Evolutionary conservation across 2,113 vertebrate species (phyloP), one percentile per base, ranked within the genome.

Genomic region (Actenoides lindsayi): DNA sequence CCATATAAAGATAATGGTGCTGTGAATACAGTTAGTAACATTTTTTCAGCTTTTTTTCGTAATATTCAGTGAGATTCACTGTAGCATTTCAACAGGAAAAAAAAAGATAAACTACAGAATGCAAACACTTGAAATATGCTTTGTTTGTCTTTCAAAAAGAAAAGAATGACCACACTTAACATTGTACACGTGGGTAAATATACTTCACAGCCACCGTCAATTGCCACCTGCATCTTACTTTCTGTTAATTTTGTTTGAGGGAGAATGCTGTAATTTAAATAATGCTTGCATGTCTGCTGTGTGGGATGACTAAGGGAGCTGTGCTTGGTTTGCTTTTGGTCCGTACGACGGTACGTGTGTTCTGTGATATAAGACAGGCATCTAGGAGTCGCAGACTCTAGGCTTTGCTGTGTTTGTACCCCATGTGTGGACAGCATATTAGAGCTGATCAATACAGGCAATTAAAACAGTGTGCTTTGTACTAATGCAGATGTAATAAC

Each of bases 401-500:
- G 67, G 80, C 81, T 93, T 93, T 70, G 80, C 86, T 77, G 62
- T 69, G 50, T 42, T 93, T 95, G 96, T 87, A 91, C 97, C 96
- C 95, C 94, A 89, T 90, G 35, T 41, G 44, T 81, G 95, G 92
- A 96, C 25, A 75, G 84, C 92, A 35, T 51, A 73, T 82, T 67
- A 80, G 87, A 97, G 84, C 89, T 67, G 93, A 96, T 73, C 91
- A 81, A 91, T 75, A 92, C 79, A 93, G 82, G 74, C 18, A 59
- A 88, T 93, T 94, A 94, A 97, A 96, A 91, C 59, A 67, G 90
- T 85, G 86, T 89, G 88, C 90, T 97, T 95, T 41, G 74, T 92
- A 89, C 63, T 95, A 88, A 93, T 94, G 93, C 53, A 35, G 89
- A 95, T 91, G 93, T 51, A 57, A 44, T 96, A 96, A 98, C 98